phyloP scores from a whole-genome alignment of 2,113 vertebrate genomes.

The Mirounga angustirostris region DNA sequence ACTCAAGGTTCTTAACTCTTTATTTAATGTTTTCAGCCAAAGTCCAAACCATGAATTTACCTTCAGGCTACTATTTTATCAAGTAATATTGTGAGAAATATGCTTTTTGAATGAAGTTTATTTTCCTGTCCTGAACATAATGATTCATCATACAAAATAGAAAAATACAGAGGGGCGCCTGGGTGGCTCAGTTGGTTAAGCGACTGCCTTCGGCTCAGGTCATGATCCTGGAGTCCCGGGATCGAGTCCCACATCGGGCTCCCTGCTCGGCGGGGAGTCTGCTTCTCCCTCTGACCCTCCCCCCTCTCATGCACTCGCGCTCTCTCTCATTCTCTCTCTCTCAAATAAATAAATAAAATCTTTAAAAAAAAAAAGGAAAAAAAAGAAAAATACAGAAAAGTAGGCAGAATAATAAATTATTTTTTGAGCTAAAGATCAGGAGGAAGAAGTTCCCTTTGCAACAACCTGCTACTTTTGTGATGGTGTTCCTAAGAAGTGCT shows the following conservation, averaged over 20 bases:
- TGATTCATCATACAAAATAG: not conserved
- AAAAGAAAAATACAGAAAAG: not conserved
- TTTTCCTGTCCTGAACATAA: constrained; percentile 37
- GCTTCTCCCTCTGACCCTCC: too few species aligned
- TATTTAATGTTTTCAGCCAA: not conserved
- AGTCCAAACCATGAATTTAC: not conserved
- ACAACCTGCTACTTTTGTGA: not conserved
- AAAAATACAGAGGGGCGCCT: not conserved
- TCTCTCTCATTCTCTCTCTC: too few species aligned
- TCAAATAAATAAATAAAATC: too few species aligned
- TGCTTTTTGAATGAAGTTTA: not conserved
- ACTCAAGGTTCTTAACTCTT: not conserved
- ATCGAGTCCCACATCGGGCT: too few species aligned
- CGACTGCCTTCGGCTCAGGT: too few species aligned
- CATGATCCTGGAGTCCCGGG: too few species aligned
- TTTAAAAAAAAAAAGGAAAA: not conserved
- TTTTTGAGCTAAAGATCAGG: constrained; percentile 9
- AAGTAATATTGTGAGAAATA: constrained; percentile 10
- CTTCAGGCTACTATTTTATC: not conserved
- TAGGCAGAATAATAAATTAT: not conserved
- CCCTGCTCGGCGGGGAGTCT: too few species aligned
- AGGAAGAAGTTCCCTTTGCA: not conserved
- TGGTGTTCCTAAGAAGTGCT: not conserved
- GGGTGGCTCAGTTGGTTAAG: too few species aligned
- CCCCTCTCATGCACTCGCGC: too few species aligned